phyloP scores from a whole-genome alignment of 2,797 vertebrate species.

The Sebastes reedi region DNA sequence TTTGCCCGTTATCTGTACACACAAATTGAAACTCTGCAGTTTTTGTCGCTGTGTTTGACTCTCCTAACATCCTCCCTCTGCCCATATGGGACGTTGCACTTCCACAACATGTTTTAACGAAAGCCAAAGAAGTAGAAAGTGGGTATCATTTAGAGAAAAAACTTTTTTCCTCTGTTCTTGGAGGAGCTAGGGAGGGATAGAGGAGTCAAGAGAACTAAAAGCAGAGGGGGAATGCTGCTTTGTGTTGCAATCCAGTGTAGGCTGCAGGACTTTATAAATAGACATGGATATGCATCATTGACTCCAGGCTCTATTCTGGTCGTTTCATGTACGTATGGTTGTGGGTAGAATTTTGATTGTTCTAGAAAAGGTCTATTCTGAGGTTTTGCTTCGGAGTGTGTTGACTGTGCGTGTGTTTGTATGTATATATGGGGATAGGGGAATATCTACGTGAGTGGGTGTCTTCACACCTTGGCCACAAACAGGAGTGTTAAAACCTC shows the following conservation, averaged over 20 bases:
- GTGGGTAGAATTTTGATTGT: conserved; percentile 59
- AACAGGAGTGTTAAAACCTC: conserved; percentile 75
- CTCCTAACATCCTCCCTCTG: not conserved
- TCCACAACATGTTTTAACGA: conserved; percentile 15
- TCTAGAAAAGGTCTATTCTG: conserved; percentile 42
- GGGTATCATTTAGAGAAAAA: conserved; percentile 7
- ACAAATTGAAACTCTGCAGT: conserved; percentile 19
- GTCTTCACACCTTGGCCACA: conserved; percentile 60
- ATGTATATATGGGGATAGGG: not conserved
- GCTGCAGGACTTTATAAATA: conserved; percentile 69
- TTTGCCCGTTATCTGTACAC: conserved; percentile 23
- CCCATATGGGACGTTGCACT: not conserved
- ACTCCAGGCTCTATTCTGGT: conserved; percentile 49
- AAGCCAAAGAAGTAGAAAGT: not conserved
- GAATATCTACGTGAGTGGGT: conserved; percentile 41
- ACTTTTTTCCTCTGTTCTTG: conserved; percentile 14
- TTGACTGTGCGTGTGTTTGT: not conserved
- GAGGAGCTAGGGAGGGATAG: conserved; percentile 13
- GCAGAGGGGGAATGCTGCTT: conserved; percentile 27
- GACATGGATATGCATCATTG: conserved; percentile 59
- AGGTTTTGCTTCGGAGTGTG: conserved; percentile 22
- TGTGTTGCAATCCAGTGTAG: conserved; percentile 52
- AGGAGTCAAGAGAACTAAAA: conserved; percentile 40
- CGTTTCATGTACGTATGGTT: conserved; percentile 50
- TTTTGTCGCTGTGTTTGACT: conserved; percentile 1